Percentiles rank a stretch among this genome's conserved stretches.
phyloP scores from a whole-genome alignment of 2,113 vertebrate genomes.

The Pica pica region DNA sequence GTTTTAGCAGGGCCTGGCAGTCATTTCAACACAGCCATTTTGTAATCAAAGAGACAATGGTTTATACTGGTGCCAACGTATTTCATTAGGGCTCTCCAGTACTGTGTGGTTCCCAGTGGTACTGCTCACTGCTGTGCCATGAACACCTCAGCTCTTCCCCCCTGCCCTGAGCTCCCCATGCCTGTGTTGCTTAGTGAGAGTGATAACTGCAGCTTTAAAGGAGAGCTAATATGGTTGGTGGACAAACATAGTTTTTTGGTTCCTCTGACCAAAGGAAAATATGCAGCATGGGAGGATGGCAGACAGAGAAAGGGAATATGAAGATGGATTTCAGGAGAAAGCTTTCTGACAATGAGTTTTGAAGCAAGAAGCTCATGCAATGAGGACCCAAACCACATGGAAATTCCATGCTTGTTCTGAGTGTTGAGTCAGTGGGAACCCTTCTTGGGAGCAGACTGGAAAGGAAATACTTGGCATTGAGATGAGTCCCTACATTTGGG shows the following conservation, averaged over 20 bases:
- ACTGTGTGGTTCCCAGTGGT: neutral
- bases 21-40: slow-evolving; percentile 55
- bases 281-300: neutral
- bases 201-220: neutral
- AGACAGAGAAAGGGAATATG: neutral
- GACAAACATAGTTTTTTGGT: neutral
- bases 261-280: neutral
- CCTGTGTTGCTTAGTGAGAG: neutral
- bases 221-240: neutral
- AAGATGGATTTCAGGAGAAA: neutral
- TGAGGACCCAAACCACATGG: neutral
- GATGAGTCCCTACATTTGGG: neutral
- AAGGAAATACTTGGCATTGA: neutral
- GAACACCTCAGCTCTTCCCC: slow-evolving; percentile 15
- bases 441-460: neutral
- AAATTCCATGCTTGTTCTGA: neutral
- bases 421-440: neutral
- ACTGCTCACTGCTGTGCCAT: neutral
- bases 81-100: slow-evolving; percentile 29
- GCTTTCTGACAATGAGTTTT: neutral
- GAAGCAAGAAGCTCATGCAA: neutral
- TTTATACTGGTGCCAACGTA: slow-evolving; percentile 28
- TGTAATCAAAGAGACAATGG: slow-evolving; percentile 53
- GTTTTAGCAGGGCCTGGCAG: slow-evolving; percentile 28
- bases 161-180: neutral